Evolutionary conservation across 2,888 invertebrate genomes (phyloP), one percentile per base, ranked within the genome.

Genomic region (Atherix ibis): DNA sequence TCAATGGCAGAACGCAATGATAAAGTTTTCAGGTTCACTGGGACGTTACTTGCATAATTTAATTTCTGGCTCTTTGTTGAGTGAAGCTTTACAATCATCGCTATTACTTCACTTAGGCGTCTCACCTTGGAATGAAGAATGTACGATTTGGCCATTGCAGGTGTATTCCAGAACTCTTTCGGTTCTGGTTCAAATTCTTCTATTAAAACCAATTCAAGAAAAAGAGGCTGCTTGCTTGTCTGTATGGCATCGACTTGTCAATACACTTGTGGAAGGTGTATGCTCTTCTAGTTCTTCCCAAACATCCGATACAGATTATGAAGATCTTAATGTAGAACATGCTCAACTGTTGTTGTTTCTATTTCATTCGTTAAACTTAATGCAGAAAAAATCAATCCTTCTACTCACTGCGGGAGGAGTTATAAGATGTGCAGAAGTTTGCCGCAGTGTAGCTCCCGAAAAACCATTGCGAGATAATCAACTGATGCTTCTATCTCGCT

Each of bases 371-470:
- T 63, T 95, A 39, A 91, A 89, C 48, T 66, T 95, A 40, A 91
- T 92, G 87, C 91, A 94, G 62, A 95, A 94, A 64, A 95, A 95
- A 58, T 82, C 85, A 2, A 84, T 95, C 2, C 66, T 95, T 24
- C 67, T 94, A 6, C 68, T 82, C 46, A 79, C 83, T 19, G 79
- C 84, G 2, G 80, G 82, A 41, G 83, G 75, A 4, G 71, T 76
- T 4, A 69, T 76, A 36, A 64, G 74, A 35, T 76, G 74, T 46
- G 71, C 73, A 6, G 76, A 74, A 53, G 70, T 74, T 4, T 68
- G 73, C 2, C 66, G 73, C 2, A 48, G 52, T 34, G 51, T 61
- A 18, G 51, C 53, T 5, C 42, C 51, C 2, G 60, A 59, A 4
- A 56, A 56, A 31, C 53, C 53, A 0, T 44, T 62, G 5, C 50